Percentiles rank a stretch among this genome's conserved stretches.
These are phyloP conservation scores for Opisthograptis luteolata DNA, from an alignment of 2,888 invertebrate genomes.

Conservation along the genomic window DNA sequence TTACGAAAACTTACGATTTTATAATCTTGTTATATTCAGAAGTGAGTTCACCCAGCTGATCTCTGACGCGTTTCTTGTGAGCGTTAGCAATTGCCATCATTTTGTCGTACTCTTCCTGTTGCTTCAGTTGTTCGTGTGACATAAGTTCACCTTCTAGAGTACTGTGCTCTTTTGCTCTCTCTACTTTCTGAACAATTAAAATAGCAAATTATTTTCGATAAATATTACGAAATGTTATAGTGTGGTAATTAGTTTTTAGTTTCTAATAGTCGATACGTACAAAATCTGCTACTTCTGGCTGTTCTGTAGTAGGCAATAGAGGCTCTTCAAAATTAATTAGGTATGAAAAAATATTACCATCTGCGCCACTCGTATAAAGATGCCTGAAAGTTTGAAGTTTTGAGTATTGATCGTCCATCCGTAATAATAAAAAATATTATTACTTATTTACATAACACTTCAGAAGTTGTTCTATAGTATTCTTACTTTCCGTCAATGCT, in stretches of 20 bases:
- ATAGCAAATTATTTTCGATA: background rate
- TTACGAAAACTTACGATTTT: constrained; percentile 66
- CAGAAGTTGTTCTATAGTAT: background rate
- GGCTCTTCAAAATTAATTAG: constrained; percentile 76
- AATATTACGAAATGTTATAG: too few relatives aligned
- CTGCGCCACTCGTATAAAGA: constrained; percentile 87
- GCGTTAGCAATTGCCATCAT: constrained; percentile 86
- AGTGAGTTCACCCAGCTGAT: constrained; percentile 80
- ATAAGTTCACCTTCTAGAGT: constrained; percentile 71
- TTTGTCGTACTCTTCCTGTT: constrained; percentile 86
- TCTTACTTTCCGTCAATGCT: constrained; percentile 84
- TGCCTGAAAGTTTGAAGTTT: constrained; percentile 44
- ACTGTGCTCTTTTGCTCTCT: constrained; percentile 61
- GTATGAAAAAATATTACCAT: constrained; percentile 91
- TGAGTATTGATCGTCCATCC: too few relatives aligned
- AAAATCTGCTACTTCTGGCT: constrained; percentile 38
- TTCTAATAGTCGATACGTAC: too few relatives aligned
- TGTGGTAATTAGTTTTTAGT: too few relatives aligned
- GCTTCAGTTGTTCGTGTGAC: constrained; percentile 87
- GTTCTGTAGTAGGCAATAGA: constrained; percentile 41
- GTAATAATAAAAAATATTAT: background rate
- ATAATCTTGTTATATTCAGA: constrained; percentile 84
- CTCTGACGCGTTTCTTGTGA: constrained; percentile 85
- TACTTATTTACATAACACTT: background rate
- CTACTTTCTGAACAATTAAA: constrained; percentile 44